Base-by-base conservation (phyloP, 2,888 invertebrate genomes). In the Chydorus sphaericus region DNA sequence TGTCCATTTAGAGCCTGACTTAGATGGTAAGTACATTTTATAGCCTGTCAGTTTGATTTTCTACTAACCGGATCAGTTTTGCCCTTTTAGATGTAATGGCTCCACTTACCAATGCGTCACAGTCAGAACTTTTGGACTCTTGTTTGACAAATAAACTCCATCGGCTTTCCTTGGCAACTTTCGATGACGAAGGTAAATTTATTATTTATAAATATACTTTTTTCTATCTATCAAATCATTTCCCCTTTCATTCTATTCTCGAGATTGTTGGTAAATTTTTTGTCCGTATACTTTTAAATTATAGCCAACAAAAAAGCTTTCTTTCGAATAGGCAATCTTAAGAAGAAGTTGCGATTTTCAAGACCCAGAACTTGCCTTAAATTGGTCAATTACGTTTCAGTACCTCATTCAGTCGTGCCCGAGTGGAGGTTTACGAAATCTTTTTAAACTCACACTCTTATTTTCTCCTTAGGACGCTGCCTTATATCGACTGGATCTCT, bases 401-500 rank as follows among this genome's bases (percentile, higher is more conserved):
- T n/a, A n/a, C n/a, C n/a, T n/a, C n/a, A n/a, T n/a, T n/a, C n/a
- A n/a, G n/a, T n/a, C n/a, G n/a, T n/a, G n/a, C n/a, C n/a, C n/a
- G n/a, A n/a, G n/a, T n/a, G n/a, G n/a, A n/a, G n/a, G n/a, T n/a
- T n/a, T n/a, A n/a, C n/a, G n/a, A n/a, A n/a, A n/a, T 57, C 30
- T 36, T 51, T 52, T 38, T 38, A 31, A 50, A 55, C 52, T 20
- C 54, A 20, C 14, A 26, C 51, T 52, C 31, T 20, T 18, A 37
- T 49, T 54, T 59, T 58, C 60, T 54, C 58, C 56, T 60, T n/a
- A 75, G 75, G 88, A 48, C 82, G 83, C 65, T 82, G 89, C 65
- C 82, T 90, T 60, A 87, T 87, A 33, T 87, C 88, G 66, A 87
- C 86, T 73, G 89, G 90, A 36, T 89, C 89, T 59, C 80, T 83